Evolutionary conservation across 2,113 vertebrate species (phyloP), one percentile per base, ranked within the genome.

Genomic region (Symphodus melops): DNA sequence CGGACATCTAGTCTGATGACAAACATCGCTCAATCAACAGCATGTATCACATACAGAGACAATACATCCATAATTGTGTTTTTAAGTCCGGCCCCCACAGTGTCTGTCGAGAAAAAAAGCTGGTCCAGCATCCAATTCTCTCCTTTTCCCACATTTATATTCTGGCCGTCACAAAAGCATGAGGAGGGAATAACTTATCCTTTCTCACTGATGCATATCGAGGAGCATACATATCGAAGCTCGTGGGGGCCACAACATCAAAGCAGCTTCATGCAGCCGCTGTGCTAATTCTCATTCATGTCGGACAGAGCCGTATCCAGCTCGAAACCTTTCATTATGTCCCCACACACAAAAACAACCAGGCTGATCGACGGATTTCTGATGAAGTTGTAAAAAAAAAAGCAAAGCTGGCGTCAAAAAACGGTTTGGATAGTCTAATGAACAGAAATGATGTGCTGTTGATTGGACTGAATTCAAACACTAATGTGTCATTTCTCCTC

Each of bases 181-280:
- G 28, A 25, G 69, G 83, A 61, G 14, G 7, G 4, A 71, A 76
- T 81, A 14, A 73, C 75, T 74, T 33, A 78, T 60, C 60, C 46
- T 68, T 71, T 79, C 55, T 53, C 51, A 44, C 14, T 84, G 82
- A 69, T 83, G 71, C 71, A 77, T 75, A 86, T 86, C 54, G 68
- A 71, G 68, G 58, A n/a, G 9, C 46, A 52, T 71, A 57, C 48
- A 87, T 78, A 89, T 85, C 70, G 84, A 86, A 85, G 77, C 76
- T 62, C 28, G 46, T 33, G 56, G 80, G 59, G 80, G 59, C 39
- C 25, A 67, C 48, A 23, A 75, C 72, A 86, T 88, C 79, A 89
- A 86, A 91, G 80, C 33, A 19, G 73, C 79, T 57, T 41, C 70
- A 37, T 33, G 46, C n/a, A 28, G 42, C 64, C 12, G 23, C 53